A percentile compares a stretch with the other conserved stretches of the same genome.
phyloP scores from a whole-genome alignment of 1,140 invertebrate genomes.

The Lucilia sericata region DNA sequence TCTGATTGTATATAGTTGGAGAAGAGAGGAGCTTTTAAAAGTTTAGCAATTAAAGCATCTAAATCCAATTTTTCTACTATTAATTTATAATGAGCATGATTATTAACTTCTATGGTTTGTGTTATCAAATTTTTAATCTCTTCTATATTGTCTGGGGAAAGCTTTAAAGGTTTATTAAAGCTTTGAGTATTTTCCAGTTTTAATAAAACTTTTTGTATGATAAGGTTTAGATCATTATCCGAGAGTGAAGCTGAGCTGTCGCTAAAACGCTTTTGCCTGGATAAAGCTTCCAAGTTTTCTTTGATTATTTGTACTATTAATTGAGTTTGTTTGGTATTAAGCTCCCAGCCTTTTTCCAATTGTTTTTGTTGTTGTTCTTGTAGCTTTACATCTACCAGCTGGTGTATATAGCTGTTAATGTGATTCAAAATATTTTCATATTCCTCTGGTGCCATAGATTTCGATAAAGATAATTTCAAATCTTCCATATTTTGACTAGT shows the following conservation, averaged over 20 bases:
- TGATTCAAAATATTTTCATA: slow-evolving; percentile 66
- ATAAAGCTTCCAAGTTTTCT: slow-evolving; percentile 53
- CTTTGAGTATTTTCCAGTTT: background rate
- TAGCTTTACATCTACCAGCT: slow-evolving; percentile 59
- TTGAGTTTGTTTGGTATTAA: slow-evolving; percentile 55
- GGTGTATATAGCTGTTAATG: slow-evolving; percentile 64
- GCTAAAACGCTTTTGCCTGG: slow-evolving; percentile 45
- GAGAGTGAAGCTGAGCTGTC: background rate
- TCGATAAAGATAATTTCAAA: slow-evolving; percentile 55
- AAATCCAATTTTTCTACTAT: slow-evolving; percentile 63
- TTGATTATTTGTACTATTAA: slow-evolving; percentile 56
- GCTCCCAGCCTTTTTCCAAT: slow-evolving; percentile 38
- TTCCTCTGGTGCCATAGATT: slow-evolving; percentile 59
- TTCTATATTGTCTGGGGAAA: slow-evolving; percentile 65
- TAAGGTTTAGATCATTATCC: slow-evolving; percentile 35
- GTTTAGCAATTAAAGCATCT: slow-evolving; percentile 52
- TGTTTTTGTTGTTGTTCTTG: slow-evolving; percentile 51
- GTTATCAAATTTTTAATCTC: slow-evolving; percentile 64
- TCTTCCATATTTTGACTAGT: slow-evolving; percentile 51
- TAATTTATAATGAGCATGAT: slow-evolving; percentile 60
- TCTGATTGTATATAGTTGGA: slow-evolving; percentile 54
- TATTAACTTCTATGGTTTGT: slow-evolving; percentile 51
- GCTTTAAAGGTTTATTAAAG: slow-evolving; percentile 38
- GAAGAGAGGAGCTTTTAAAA: slow-evolving; percentile 54
- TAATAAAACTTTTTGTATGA: slow-evolving; percentile 26